phyloP scores from a whole-genome alignment of 2,888 invertebrate genomes.

The Eubasilissa splendida region DNA sequence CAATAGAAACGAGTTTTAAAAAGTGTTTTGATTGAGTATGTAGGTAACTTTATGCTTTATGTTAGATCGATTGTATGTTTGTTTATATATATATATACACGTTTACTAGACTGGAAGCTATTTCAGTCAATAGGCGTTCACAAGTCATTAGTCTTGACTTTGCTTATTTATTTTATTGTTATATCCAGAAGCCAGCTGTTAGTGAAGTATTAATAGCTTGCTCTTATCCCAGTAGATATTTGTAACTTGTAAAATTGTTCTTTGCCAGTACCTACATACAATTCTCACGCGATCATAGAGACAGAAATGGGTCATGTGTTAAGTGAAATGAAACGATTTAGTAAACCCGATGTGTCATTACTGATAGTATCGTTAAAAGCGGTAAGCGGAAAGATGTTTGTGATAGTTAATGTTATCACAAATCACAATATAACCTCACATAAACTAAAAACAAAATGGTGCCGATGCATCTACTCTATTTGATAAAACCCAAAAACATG shows the following conservation, averaged over 20 bases:
- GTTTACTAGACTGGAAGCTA: not conserved
- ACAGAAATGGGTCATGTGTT: no score
- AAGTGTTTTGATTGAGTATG: not conserved
- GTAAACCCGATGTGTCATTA: no score
- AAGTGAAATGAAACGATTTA: no score
- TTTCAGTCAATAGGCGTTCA: conserved; percentile 9
- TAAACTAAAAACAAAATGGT: no score
- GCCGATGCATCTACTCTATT: no score
- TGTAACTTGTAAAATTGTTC: not conserved
- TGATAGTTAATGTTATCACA: no score
- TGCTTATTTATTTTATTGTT: not conserved
- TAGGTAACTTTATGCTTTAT: not conserved
- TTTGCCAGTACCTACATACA: no score
- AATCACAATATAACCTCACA: no score
- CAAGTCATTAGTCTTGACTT: conserved; percentile 15
- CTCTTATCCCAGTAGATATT: not conserved
- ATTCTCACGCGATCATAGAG: no score
- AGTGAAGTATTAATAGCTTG: conserved; percentile 12
- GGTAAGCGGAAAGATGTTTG: no score
- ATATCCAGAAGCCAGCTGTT: not conserved
- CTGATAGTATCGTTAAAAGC: no score
- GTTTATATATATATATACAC: not conserved
- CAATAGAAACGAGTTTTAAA: not conserved
- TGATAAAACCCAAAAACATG: no score
- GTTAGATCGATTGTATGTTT: not conserved